Evolutionary conservation across 2,797 vertebrate species (phyloP), one percentile per base, ranked within the genome.

Genomic region (Pangasius mekongensis): DNA sequence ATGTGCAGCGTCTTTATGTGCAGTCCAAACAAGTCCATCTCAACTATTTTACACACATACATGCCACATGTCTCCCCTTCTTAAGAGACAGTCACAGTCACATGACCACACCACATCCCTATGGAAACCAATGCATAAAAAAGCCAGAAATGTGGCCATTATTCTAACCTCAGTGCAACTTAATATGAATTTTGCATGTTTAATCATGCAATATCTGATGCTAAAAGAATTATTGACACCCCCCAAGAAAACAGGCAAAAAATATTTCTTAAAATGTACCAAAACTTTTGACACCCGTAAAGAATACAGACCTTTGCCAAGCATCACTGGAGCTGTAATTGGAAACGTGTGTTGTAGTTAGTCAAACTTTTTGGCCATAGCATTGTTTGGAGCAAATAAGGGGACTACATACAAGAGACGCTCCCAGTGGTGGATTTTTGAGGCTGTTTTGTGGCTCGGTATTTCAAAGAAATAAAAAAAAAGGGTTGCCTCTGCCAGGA

Each of bases 41-140:
- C 90, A 92, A 92, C 90, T 88, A 92, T 90, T 94, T 94, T 93
- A 93, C 92, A 92, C 95, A 96, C 94, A 90, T 94, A 94, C 86
- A 87, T 93, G 95, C 89, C 86, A 97, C 93, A 97, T 96, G 96
- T 94, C 93, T 90, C 90, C 92, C 91, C 83, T 90, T 89, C 91
- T 92, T 85, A 90, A 90, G 89, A 94, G 71, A 62, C 22, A 22
- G 49, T 90, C 84, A 87, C 84, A 86, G 66, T 90, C 87, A 90
- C 84, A 88, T 91, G 89, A 89, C 77, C 74, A 87, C 6, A 1
- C 93, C 90, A 85, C 91, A 93, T 94, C 94, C 91, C 92, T 92
- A 94, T 91, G 92, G 92, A 93, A 94, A 93, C 93, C 91, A 92
- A 10, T 5, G 13, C 11, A 77, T 67, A 73, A 83, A 80, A 81